Percentiles rank a stretch among this genome's conserved stretches.
These are phyloP conservation scores for Phaenicophaeus curvirostris DNA, from an alignment of 2,797 vertebrate genomes.

Conservation along the genomic window DNA sequence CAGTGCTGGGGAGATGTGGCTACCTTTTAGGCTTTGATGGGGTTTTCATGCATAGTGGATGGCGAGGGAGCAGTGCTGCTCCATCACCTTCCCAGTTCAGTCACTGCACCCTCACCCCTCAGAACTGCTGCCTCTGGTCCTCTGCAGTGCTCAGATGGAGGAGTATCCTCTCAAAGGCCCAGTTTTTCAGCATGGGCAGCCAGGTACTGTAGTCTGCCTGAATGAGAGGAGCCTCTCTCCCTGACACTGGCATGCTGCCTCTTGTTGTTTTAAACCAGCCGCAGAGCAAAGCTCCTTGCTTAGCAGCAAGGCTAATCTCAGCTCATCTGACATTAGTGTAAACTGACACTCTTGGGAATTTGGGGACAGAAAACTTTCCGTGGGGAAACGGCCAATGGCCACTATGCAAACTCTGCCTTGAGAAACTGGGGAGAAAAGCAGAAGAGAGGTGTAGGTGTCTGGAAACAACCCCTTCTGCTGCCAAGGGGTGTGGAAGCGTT, in stretches of 20 bases:
- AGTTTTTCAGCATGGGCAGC: background rate
- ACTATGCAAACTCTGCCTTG: background rate
- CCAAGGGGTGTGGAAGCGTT: background rate
- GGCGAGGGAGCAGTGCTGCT: background rate
- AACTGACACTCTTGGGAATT: constrained; percentile 65
- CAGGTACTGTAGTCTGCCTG: background rate
- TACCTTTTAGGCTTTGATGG: background rate
- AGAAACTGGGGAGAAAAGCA: background rate
- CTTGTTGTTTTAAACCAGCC: constrained; percentile 36
- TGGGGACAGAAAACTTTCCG: constrained; percentile 54
- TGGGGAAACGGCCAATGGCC: background rate
- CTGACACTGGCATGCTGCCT: background rate
- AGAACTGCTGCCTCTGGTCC: background rate
- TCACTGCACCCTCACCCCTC: background rate
- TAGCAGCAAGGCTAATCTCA: background rate
- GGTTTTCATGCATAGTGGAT: background rate
- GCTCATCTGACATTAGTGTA: constrained; percentile 64
- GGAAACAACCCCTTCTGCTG: background rate
- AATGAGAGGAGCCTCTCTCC: background rate
- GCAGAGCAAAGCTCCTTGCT: constrained; percentile 30
- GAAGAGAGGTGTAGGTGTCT: background rate
- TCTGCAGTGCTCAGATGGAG: rapidly evolving
- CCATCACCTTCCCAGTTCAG: background rate
- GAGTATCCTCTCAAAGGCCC: background rate
- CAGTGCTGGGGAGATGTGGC: background rate